These are phyloP conservation scores for Anabacerthia variegaticeps DNA, from an alignment of 2,797 vertebrate species.

Conservation along the genomic window DNA sequence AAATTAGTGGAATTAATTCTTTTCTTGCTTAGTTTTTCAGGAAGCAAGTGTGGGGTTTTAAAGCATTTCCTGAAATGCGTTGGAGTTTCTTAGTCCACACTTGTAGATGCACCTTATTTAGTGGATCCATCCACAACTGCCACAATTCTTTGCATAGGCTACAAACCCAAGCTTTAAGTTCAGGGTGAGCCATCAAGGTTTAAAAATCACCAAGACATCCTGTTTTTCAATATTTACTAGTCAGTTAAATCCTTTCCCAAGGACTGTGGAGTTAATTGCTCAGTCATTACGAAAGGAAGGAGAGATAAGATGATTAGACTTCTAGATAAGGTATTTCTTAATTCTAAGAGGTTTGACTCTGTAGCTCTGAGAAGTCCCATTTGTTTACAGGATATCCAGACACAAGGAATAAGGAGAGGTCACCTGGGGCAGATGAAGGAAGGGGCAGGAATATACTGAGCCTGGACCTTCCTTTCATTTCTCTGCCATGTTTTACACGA, in stretches of 20 bases:
- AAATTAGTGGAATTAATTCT: neutral
- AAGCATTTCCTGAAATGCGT: neutral
- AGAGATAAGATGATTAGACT: neutral
- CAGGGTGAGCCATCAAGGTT: neutral
- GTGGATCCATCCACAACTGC: neutral
- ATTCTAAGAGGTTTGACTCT: neutral
- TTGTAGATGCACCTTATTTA: neutral
- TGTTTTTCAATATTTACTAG: neutral
- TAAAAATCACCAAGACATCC: neutral
- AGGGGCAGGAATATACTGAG: fast-evolving
- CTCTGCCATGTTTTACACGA: neutral
- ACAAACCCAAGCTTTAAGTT: neutral
- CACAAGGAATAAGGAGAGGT: neutral
- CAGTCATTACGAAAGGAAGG: neutral
- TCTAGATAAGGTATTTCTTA: neutral
- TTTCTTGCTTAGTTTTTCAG: neutral
- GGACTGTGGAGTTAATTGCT: neutral
- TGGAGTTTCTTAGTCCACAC: neutral
- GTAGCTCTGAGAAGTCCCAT: neutral
- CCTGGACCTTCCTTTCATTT: neutral
- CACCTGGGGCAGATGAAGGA: neutral
- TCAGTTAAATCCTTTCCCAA: neutral
- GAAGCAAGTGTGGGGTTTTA: neutral
- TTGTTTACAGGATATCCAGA: neutral
- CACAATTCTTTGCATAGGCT: neutral